These are phyloP conservation scores for Junonia oenone DNA, from an alignment of 2,888 invertebrate species.

Conservation along the genomic window DNA sequence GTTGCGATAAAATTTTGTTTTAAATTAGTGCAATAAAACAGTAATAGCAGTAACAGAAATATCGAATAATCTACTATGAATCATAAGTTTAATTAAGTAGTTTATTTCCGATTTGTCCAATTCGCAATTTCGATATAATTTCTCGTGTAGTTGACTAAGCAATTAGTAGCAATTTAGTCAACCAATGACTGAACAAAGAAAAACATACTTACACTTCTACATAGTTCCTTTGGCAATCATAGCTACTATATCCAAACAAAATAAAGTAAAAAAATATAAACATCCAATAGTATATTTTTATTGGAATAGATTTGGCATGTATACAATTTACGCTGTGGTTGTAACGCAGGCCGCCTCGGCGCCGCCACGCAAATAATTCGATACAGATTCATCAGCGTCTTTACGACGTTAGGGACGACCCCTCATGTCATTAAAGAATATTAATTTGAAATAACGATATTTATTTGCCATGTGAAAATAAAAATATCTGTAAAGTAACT, in stretches of 20 bases:
- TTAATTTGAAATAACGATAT: conserved; percentile 24
- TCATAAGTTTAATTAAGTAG: too few relatives aligned
- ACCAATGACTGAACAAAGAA: too few relatives aligned
- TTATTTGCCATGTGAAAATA: not conserved
- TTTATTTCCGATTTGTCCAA: too few relatives aligned
- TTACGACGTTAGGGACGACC: conserved; percentile 30
- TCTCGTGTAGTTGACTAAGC: too few relatives aligned
- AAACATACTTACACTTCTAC: too few relatives aligned
- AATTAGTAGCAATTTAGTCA: too few relatives aligned
- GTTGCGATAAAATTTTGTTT: not conserved
- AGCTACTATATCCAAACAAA: not conserved
- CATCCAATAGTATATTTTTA: not conserved
- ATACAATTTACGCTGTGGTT: conserved; percentile 19
- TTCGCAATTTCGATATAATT: too few relatives aligned
- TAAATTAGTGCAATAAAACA: not conserved
- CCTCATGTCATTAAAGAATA: conserved; percentile 30
- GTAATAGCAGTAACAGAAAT: not conserved
- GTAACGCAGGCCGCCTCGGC: conserved; percentile 15
- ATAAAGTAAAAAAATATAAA: not conserved
- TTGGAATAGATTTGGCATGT: conserved; percentile 16
- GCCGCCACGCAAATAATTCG: conserved; percentile 41
- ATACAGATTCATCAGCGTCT: conserved; percentile 53
- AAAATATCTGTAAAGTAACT: not conserved
- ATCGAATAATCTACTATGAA: too few relatives aligned
- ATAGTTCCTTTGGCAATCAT: too few relatives aligned